Evolutionary conservation across 2,113 vertebrate genomes (phyloP), one percentile per base, ranked within the genome.

Genomic region (Hyaena hyaena): DNA sequence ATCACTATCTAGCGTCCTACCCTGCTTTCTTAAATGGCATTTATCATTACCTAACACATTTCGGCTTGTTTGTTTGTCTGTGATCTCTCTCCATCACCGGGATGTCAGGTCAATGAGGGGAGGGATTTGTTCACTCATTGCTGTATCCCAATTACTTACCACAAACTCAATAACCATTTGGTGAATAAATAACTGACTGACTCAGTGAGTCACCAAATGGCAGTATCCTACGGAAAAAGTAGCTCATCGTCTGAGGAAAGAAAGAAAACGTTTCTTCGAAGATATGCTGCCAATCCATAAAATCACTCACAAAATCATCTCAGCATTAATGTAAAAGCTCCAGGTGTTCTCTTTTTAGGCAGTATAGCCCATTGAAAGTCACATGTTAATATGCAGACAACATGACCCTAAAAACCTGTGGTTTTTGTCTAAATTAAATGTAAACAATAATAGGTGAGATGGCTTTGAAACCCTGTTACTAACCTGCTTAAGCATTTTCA

Each of bases 221-320:
- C 33, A 77, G 23, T 79, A 89, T 39, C 21, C 23, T 74, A 81
- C 7, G 77, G 28, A 95, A 83, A 90, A 24, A 91, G 28, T 92
- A 89, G 23, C 33, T 94, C 81, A 95, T 88, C 80, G 48, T 83
- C 33, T 87, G 61, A 96, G n/a, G 43, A 89, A 92, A 86, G 31
- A 86, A 93, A 39, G 53, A 65, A 96, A 97, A 91, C 14, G 88
- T 79, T 53, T 96, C n/a, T 77, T 95, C 58, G 74, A 89, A 74
- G 66, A 66, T 63, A 61, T 35, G 63, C 31, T 97, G 48, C 28
- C 39, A 90, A 88, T 92, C n/a, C 66, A 71, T 91, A 93, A 80
- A 71, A 65, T 50, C 58, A 58, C 90, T 94, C 58, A 79, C 35
- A 91, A 71, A 24, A 81, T 88, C 63, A 88, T 86, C 21, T n/a